Percentiles rank a stretch among this genome's conserved stretches.
These are phyloP conservation scores for Platyura marginata DNA, from an alignment of 1,140 invertebrate species.

Conservation along the genomic window DNA sequence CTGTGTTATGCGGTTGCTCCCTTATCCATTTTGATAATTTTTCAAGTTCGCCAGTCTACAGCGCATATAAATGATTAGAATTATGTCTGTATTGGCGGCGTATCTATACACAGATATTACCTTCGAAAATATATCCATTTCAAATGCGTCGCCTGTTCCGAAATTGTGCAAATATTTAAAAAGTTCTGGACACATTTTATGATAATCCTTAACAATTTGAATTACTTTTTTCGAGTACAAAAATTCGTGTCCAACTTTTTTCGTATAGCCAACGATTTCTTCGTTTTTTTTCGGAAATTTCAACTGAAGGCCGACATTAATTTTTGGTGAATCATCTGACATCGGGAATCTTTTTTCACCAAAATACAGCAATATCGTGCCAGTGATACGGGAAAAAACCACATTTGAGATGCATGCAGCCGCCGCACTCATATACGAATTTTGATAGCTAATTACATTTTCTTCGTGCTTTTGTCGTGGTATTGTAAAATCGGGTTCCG, in stretches of 20 bases:
- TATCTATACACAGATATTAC: slow-evolving; percentile 6
- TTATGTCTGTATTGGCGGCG: not conserved
- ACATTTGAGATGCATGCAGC: slow-evolving; percentile 37
- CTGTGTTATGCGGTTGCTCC: slow-evolving; percentile 35
- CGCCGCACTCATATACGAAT: slow-evolving; percentile 14
- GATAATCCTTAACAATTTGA: slow-evolving; percentile 48
- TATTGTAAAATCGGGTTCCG: slow-evolving; percentile 24
- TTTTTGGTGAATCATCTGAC: slow-evolving; percentile 29
- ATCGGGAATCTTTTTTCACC: slow-evolving; percentile 20
- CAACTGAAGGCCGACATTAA: slow-evolving; percentile 80
- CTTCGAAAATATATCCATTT: slow-evolving; percentile 43
- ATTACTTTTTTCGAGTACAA: slow-evolving; percentile 61
- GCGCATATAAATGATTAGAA: slow-evolving; percentile 4
- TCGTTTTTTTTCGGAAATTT: slow-evolving; percentile 73
- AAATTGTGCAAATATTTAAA: slow-evolving; percentile 39
- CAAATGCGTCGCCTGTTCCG: slow-evolving; percentile 35
- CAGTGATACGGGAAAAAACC: slow-evolving; percentile 67
- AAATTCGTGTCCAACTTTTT: slow-evolving; percentile 51
- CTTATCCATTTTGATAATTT: slow-evolving; percentile 53
- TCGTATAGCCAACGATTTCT: slow-evolving; percentile 65
- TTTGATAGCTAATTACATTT: slow-evolving; percentile 16
- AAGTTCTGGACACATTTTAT: slow-evolving; percentile 49
- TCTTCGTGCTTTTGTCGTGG: slow-evolving; percentile 16
- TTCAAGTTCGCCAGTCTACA: slow-evolving; percentile 30
- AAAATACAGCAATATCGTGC: slow-evolving; percentile 46